A percentile compares a stretch with the other conserved stretches of the same genome.
Evolutionary conservation across 2,113 vertebrate genomes (phyloP).

Genomic region (Lepus americanus): DNA sequence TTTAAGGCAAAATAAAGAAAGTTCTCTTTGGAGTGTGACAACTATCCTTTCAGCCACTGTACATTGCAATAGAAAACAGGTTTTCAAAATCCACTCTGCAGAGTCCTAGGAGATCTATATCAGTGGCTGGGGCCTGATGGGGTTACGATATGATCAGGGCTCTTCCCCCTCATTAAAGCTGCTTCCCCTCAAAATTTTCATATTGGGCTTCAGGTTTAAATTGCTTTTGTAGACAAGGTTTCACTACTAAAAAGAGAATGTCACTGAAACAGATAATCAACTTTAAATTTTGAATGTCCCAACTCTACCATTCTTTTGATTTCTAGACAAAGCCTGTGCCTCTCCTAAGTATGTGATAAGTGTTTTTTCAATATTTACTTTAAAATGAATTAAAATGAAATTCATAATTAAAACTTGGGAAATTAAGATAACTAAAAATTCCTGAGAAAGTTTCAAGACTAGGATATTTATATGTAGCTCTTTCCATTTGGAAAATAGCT

Average conservation of each 20-base stretch:
- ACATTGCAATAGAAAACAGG: background rate
- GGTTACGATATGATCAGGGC: background rate
- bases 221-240: background rate
- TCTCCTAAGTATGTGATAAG: background rate
- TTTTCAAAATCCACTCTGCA: slow-evolving; percentile 3
- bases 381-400: slow-evolving; percentile 36
- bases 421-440: slow-evolving; percentile 32
- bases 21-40: background rate
- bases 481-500: background rate
- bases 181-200: background rate
- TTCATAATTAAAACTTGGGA: background rate
- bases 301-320: slow-evolving; percentile 16
- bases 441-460: background rate
- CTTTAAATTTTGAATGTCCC: background rate
- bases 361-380: background rate
- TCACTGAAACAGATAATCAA: background rate
- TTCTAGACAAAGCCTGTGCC: background rate
- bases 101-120: background rate
- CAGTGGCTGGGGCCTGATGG: background rate
- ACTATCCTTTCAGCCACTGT: background rate
- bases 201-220: slow-evolving; percentile 27
- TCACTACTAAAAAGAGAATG: background rate
- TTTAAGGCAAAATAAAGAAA: background rate
- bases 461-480: background rate
- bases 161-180: background rate